These are phyloP conservation scores for Drosophila merina DNA, from an alignment of 2,888 invertebrate species.

Conservation along the genomic window DNA sequence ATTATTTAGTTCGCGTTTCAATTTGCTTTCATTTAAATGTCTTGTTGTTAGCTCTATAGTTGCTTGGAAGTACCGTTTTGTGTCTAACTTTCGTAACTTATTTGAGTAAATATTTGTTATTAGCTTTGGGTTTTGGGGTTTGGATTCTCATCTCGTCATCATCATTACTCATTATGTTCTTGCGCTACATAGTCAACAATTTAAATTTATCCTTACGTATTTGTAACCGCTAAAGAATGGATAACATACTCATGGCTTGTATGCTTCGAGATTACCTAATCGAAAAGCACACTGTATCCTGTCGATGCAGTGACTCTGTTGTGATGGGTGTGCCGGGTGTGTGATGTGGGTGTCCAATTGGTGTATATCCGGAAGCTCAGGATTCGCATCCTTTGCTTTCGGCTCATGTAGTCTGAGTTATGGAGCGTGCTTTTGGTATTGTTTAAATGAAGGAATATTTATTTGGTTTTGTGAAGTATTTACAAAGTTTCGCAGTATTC, in stretches of 20 bases:
- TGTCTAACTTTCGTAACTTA: slow-evolving; percentile 70
- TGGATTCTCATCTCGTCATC: slow-evolving; percentile 21
- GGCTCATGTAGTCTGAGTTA: slow-evolving; percentile 15
- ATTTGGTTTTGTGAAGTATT: slow-evolving; percentile 75
- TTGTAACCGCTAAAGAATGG: slow-evolving; percentile 66
- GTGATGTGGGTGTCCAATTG: slow-evolving; percentile 1
- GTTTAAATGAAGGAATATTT: slow-evolving; percentile 66
- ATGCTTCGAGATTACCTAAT: slow-evolving; percentile 33
- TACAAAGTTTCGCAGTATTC: slow-evolving; percentile 67
- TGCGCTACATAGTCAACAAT: slow-evolving; percentile 75
- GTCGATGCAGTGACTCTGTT: slow-evolving; percentile 28
- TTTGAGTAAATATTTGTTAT: slow-evolving; percentile 59
- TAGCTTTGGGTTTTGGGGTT: slow-evolving; percentile 24
- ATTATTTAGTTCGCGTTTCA: slow-evolving; percentile 28
- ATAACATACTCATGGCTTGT: slow-evolving; percentile 56
- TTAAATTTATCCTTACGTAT: slow-evolving; percentile 70
- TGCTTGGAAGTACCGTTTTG: slow-evolving; percentile 74
- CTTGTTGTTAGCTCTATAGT: slow-evolving; percentile 68
- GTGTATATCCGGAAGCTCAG: slow-evolving; percentile 5
- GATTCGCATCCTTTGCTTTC: slow-evolving; percentile 15
- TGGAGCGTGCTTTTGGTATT: slow-evolving; percentile 22
- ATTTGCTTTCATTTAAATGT: slow-evolving; percentile 22
- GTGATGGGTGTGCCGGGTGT: slow-evolving; percentile 13
- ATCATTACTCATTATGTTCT: slow-evolving; percentile 31
- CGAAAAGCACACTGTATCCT: slow-evolving; percentile 28